A percentile compares a stretch with the other conserved stretches of the same genome.
Evolutionary conservation across 1,140 invertebrate genomes (phyloP).

Genomic region (Hydropsyche tenuis): DNA sequence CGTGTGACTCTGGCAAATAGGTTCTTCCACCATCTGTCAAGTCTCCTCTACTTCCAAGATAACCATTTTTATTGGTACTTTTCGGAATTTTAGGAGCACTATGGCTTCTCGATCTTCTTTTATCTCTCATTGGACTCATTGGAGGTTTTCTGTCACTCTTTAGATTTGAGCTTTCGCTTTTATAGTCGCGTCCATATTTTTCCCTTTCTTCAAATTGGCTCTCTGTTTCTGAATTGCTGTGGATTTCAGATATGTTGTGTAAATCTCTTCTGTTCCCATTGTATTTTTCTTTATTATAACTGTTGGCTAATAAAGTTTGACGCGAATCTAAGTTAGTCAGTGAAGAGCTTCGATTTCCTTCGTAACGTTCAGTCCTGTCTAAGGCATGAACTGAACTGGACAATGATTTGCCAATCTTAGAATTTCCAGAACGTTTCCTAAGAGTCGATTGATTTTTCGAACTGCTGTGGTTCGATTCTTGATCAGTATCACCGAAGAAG

Average conservation of each 20-base stretch:
- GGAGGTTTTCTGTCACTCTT: constrained; percentile 54
- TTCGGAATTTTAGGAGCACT: constrained; percentile 59
- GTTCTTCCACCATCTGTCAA: constrained; percentile 53
- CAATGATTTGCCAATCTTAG: constrained; percentile 53
- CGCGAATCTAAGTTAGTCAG: constrained; percentile 54
- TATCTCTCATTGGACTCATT: constrained; percentile 54
- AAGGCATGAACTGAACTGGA: constrained; percentile 59
- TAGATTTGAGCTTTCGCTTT: constrained; percentile 24
- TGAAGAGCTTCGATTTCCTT: constrained; percentile 58
- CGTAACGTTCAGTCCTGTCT: constrained; percentile 57
- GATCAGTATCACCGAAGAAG: constrained; percentile 82
- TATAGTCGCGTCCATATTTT: constrained; percentile 27
- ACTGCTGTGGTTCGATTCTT: constrained; percentile 68
- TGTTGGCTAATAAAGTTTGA: constrained; percentile 42
- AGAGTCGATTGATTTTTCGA: constrained; percentile 55
- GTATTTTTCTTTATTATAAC: constrained; percentile 47
- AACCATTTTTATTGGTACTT: constrained; percentile 52
- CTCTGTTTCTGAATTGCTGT: constrained; percentile 59
- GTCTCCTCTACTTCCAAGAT: constrained; percentile 42
- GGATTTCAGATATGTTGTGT: constrained; percentile 65
- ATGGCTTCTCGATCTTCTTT: constrained; percentile 56
- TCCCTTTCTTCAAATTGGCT: constrained; percentile 56
- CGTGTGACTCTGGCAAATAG: constrained; percentile 57
- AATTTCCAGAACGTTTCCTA: constrained; percentile 46
- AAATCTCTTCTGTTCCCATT: constrained; percentile 60